phyloP scores from a whole-genome alignment of 1,140 invertebrate species.

The Nymphalis io region DNA sequence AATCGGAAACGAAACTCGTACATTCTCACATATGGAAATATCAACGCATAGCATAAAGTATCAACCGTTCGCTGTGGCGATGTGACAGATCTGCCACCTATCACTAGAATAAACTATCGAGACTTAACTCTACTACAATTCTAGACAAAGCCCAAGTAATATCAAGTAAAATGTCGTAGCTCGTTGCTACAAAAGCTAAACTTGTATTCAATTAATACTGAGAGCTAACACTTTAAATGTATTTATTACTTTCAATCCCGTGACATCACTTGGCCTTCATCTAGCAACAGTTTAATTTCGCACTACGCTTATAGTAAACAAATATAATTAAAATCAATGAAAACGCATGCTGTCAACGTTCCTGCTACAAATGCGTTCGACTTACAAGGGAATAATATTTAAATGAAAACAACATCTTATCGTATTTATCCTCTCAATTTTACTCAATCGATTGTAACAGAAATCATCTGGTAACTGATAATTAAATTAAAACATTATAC shows the following conservation, averaged over 20 bases:
- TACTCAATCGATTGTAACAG: constrained; percentile 74
- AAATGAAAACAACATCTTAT: constrained; percentile 74
- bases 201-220: background rate
- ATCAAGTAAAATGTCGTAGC: constrained; percentile 10
- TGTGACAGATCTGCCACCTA: constrained; percentile 72
- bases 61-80: constrained; percentile 56
- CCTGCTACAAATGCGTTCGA: constrained; percentile 35
- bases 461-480: constrained; percentile 73
- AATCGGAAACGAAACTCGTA: background rate
- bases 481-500: constrained; percentile 72
- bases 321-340: constrained; percentile 51
- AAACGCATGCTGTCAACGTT: constrained; percentile 45
- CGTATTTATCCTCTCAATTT: constrained; percentile 68
- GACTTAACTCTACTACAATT: constrained; percentile 58
- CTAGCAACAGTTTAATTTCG: constrained; percentile 63
- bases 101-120: constrained; percentile 67
- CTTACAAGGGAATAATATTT: constrained; percentile 57
- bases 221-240: background rate
- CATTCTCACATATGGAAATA: constrained; percentile 27
- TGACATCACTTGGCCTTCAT: constrained; percentile 42
- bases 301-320: constrained; percentile 70
- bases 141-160: constrained; percentile 42
- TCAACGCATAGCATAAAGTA: constrained; percentile 54
- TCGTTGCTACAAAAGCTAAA: constrained; percentile 4
- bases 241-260: background rate